Base-by-base conservation (phyloP, 37 sponge, comb jelly and placozoan genomes). In the Cladorhizidae sp. region DNA sequence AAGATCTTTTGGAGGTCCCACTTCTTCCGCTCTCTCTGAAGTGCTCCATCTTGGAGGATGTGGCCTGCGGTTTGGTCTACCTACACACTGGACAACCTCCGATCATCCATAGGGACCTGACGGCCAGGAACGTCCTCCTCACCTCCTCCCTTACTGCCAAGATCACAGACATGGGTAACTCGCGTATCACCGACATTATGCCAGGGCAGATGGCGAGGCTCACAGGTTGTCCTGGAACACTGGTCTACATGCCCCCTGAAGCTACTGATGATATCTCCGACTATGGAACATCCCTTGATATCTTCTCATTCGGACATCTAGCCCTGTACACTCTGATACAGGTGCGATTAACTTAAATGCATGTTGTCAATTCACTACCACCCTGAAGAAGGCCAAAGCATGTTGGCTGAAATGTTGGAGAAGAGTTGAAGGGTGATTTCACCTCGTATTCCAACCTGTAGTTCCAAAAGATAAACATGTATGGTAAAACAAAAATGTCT, bases 111-210 rank as follows among this genome's bases (percentile, higher is more conserved):
- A 51, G 85, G 7, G 85, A 84, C 50, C 78, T 84, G 20, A 70
- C 70, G 8, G 65, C 85, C 39, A 84, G 76, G 43, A 84, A 84
- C 32, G 68, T 84, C 36, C 76, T 84, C 32, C 41, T 84, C 43
- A 77, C 45, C 51, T 25, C 38, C 26, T 57, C 56, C 26, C n/a
- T 84, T 33, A 29, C 29, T 32, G 85, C 76, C 20, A 84, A 84
- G 61, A 76, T 84, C 23, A 39, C 78, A 23, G 85, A 84, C 51
- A 64, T 84, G 54, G 85, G 85, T 3, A 68, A 76, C 11, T 49
- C 77, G 0, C 52, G 69, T 3, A 65, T 77, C 38, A 25, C 69
- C 33, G 22, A 76, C 39, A n/a, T n/a, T n/a, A n/a, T n/a, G n/a
- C 61, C 54, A 6, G 56, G 57, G 38, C 67, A 68, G 64, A n/a